Conservation (phyloP, 92 coral and sea anemone genomes). For the Parazoanthus swiftii region DNA sequence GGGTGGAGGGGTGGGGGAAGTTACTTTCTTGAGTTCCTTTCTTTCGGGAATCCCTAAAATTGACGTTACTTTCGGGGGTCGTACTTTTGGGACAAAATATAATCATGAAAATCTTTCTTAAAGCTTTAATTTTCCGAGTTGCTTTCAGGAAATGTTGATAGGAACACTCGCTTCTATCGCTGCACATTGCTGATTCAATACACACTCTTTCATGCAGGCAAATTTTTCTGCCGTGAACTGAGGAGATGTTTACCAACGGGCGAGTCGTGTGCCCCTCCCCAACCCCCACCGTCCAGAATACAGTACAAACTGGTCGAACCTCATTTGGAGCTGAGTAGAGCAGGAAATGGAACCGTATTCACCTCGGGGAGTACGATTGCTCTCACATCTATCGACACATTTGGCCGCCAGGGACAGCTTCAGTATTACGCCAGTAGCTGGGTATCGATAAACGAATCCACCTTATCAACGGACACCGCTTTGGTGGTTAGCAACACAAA, state of each 20-base stretch:
- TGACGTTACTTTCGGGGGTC: too few relatives aligned
- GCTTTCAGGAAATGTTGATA: neutral
- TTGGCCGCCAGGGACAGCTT: slow-evolving; percentile 7
- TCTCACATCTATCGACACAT: neutral
- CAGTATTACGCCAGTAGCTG: slow-evolving; percentile 8
- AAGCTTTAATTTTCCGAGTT: too few relatives aligned
- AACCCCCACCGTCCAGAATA: slow-evolving; percentile 2
- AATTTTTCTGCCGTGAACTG: neutral
- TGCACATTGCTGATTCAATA: neutral
- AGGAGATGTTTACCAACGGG: neutral
- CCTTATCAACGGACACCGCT: neutral
- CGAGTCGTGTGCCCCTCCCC: slow-evolving; percentile 7
- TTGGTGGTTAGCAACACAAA: slow-evolving; percentile 20
- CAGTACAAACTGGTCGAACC: slow-evolving; percentile 11
- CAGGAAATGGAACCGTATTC: neutral
- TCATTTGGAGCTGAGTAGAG: neutral
- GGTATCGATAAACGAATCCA: neutral
- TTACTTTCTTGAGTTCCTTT: too few relatives aligned
- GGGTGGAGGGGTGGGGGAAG: too few relatives aligned
- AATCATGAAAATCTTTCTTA: too few relatives aligned
- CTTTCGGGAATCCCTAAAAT: too few relatives aligned
- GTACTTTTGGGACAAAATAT: too few relatives aligned
- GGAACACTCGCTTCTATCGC: neutral
- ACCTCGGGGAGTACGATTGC: slow-evolving; percentile 21
- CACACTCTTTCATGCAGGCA: slow-evolving; percentile 2